phyloP scores from a whole-genome alignment of 2,113 vertebrate species.

The Glareola pratincola region DNA sequence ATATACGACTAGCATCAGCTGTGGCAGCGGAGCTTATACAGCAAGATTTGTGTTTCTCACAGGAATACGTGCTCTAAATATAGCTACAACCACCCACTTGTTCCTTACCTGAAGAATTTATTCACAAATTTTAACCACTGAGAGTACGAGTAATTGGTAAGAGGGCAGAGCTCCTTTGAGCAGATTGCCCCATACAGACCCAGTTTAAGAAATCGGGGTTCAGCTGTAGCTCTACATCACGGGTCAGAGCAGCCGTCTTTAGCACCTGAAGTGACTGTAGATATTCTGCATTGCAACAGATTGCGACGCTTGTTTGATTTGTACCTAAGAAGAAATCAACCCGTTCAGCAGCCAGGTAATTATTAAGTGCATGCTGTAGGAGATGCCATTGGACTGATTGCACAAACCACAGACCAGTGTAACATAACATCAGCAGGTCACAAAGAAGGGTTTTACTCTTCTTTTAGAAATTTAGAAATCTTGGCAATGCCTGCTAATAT shows the following conservation, averaged over 20 bases:
- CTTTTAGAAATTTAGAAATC: background rate
- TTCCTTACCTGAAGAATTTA: background rate
- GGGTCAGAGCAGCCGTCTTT: background rate
- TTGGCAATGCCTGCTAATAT: background rate
- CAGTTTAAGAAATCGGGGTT: background rate
- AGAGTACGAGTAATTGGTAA: background rate
- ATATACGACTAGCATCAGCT: background rate
- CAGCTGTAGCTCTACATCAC: background rate
- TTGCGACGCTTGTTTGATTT: background rate
- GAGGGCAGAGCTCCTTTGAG: background rate
- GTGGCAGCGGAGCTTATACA: background rate
- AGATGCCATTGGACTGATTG: background rate
- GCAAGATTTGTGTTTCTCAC: background rate
- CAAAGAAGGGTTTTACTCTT: background rate
- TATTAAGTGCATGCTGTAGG: background rate
- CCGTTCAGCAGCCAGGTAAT: constrained; percentile 6
- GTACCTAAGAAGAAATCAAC: background rate
- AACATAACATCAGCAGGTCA: background rate
- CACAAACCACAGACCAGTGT: background rate
- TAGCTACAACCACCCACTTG: background rate
- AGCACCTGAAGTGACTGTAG: background rate
- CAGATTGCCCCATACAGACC: background rate
- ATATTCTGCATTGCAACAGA: background rate
- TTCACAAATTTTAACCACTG: background rate
- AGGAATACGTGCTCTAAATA: background rate